Conservation (phyloP, 2,113 vertebrate genomes). For the Hemichromis elongatus region DNA sequence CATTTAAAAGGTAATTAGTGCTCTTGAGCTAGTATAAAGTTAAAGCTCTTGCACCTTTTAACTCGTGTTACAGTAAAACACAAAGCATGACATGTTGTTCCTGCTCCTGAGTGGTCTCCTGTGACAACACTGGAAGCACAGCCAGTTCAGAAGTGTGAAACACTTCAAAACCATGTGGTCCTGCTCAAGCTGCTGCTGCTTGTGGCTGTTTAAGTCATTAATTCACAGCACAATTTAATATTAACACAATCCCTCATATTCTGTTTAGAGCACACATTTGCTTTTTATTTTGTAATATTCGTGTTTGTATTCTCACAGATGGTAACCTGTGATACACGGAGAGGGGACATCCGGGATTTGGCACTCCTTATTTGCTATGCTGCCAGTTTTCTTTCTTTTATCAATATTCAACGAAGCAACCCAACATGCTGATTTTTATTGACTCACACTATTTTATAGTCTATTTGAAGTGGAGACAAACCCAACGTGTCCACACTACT, state of each 20-base stretch:
- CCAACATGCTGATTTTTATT: constrained; percentile 51
- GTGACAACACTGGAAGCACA: neutral
- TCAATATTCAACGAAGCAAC: constrained; percentile 21
- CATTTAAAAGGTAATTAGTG: constrained; percentile 27
- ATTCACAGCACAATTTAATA: constrained; percentile 17
- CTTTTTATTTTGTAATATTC: neutral
- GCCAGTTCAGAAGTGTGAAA: neutral
- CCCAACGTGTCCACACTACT: constrained; percentile 4
- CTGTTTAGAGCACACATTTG: neutral
- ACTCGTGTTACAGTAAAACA: neutral
- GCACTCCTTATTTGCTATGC: neutral
- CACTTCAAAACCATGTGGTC: neutral
- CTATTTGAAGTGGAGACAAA: constrained; percentile 10
- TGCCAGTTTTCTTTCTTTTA: constrained; percentile 26
- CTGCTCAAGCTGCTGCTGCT: neutral
- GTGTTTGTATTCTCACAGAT: constrained; percentile 43
- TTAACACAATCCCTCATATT: constrained; percentile 6
- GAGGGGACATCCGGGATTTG: neutral
- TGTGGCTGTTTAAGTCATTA: neutral
- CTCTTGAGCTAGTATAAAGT: neutral
- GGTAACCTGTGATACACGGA: constrained; percentile 35
- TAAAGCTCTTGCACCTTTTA: neutral
- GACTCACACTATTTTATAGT: constrained; percentile 29
- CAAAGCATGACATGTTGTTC: neutral
- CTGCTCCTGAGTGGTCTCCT: neutral